Percentiles rank a stretch among this genome's conserved stretches.
phyloP scores from a whole-genome alignment of 2,113 vertebrate genomes.

The Crotophaga sulcirostris region DNA sequence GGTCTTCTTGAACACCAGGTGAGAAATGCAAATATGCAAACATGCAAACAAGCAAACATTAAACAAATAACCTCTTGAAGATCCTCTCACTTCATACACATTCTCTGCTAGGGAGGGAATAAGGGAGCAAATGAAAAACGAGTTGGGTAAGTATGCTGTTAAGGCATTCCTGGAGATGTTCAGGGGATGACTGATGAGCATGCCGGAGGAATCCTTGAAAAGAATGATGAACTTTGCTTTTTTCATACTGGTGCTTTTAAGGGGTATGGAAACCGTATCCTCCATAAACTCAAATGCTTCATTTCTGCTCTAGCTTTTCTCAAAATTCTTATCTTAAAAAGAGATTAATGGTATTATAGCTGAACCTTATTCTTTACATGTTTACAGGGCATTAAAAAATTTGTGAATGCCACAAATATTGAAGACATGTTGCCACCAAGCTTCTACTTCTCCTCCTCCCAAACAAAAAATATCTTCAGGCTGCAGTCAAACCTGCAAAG shows the following conservation, averaged over 20 bases:
- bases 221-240: not conserved
- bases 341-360: not conserved
- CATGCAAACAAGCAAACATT: not conserved
- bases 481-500: not conserved
- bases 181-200: not conserved
- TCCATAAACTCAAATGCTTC: not conserved
- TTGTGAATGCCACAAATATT: not conserved
- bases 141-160: not conserved
- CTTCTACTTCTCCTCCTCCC: not conserved
- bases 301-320: not conserved
- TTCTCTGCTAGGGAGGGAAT: not conserved
- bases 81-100: not conserved
- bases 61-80: not conserved
- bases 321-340: not conserved
- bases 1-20: not conserved
- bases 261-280: not conserved
- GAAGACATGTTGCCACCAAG: not conserved
- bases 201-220: not conserved
- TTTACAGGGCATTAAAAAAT: not conserved
- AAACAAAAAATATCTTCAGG: not conserved
- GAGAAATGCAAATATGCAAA: not conserved
- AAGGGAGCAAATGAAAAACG: not conserved
- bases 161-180: not conserved
- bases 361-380: not conserved
- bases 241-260: not conserved